Conservation (phyloP, 2,797 vertebrate species). For the Varecia variegata region DNA sequence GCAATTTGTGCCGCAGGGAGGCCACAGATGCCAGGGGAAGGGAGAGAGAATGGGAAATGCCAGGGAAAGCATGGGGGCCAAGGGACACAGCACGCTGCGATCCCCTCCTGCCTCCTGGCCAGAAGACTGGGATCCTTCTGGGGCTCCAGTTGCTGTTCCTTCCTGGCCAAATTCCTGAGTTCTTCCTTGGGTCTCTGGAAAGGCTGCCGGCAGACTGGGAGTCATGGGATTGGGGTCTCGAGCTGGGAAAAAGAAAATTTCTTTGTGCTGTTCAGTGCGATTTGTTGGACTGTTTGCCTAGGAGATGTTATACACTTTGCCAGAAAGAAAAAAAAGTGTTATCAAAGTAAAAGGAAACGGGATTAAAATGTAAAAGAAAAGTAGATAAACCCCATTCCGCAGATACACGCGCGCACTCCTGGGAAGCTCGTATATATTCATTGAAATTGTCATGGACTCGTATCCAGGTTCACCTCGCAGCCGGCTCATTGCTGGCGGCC, state of each 20-base stretch:
- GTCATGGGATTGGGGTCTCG: fast-evolving
- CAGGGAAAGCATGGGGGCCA: neutral
- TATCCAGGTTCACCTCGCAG: neutral
- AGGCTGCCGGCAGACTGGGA: neutral
- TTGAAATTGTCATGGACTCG: fast-evolving
- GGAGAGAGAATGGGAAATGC: neutral
- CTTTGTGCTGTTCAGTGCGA: neutral
- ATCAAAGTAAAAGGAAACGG: neutral
- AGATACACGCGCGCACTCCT: neutral
- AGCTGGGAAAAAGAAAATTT: neutral
- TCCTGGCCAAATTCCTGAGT: neutral
- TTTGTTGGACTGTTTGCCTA: neutral
- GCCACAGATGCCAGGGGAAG: neutral
- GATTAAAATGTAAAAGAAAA: neutral
- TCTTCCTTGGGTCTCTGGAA: neutral
- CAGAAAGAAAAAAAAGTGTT: neutral
- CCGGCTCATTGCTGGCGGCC: neutral
- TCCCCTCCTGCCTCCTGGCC: neutral
- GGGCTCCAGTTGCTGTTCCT: fast-evolving
- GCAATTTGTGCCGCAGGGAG: neutral
- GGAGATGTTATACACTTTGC: neutral
- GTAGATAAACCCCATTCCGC: neutral
- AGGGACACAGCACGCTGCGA: fast-evolving
- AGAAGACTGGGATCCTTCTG: neutral
- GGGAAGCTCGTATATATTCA: neutral